Base-by-base conservation (phyloP, 1,140 invertebrate genomes). In the Penaeus vannamei region DNA sequence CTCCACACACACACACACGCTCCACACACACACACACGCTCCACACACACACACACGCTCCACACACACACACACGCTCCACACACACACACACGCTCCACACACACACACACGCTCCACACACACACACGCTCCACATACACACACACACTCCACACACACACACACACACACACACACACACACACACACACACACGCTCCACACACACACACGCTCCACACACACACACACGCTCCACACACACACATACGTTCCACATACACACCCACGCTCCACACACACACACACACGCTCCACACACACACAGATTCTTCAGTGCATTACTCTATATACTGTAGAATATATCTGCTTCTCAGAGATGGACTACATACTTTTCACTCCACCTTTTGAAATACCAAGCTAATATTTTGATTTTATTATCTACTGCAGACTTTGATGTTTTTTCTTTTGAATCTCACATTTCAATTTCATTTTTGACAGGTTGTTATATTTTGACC, bases 161-260 rank as follows among this genome's bases (percentile, higher is more conserved):
- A 72, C 64, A 62, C 36, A 66, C 64, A 66, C 32, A 64, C 53
- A 64, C 53, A 42, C 32, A 53, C 46, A 77, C 46, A 85, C 53
- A 66, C 60, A 59, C 23, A 46, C 23, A 72, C 53, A 85, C 80
- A 90, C 72, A 90, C 81, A 85, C 80, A 53, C 79, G 77, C 69
- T 66, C 86, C 86, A 90, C 59, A 84, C 84, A 81, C 53, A 46
- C 46, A 46, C 53, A 81, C 53, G 23, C 53, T 59, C 53, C 53
- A 81, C 46, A 81, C 53, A 81, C 53, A 81, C 53, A 81, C 53
- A 81, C 53, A 81, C 53, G 59, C 53, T 59, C 53, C 53, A 81
- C 53, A 81, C 53, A 81, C 53, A n/a, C 36, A 79, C 36, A 79
- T 22, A 79, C 36, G 3, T 22, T 3, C 36, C 72, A 80, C 59